Evolutionary conservation across 2,888 invertebrate species (phyloP).

Genomic region (Osmoderma eremita): DNA sequence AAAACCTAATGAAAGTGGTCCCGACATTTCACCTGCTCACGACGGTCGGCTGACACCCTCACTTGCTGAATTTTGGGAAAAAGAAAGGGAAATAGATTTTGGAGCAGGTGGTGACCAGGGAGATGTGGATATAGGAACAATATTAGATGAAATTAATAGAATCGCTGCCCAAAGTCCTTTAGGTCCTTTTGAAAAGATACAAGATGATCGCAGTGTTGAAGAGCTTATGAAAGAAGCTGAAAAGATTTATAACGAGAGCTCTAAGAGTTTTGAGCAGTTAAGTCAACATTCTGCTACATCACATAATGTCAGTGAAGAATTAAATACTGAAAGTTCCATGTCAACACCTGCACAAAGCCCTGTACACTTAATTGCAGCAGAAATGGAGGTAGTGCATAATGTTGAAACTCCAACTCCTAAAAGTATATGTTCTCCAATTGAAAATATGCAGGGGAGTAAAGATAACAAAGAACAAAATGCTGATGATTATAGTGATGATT

Average conservation of each 20-base stretch:
- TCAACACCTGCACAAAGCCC: slow-evolving; percentile 62
- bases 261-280: slow-evolving; percentile 63
- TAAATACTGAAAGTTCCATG: slow-evolving; percentile 52
- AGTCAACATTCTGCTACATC: slow-evolving; percentile 62
- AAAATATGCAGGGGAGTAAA: slow-evolving; percentile 44
- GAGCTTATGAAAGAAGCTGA: slow-evolving; percentile 71
- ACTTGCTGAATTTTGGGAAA: slow-evolving; percentile 59
- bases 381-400: slow-evolving; percentile 39
- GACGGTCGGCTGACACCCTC: slow-evolving; percentile 56
- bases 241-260: slow-evolving; percentile 64
- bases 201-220: slow-evolving; percentile 67
- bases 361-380: slow-evolving; percentile 54
- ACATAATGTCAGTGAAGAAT: slow-evolving; percentile 58
- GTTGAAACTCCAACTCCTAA: slow-evolving; percentile 30
- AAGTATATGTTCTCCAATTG: slow-evolving; percentile 38
- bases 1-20: slow-evolving; percentile 42
- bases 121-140: slow-evolving; percentile 73
- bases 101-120: slow-evolving; percentile 54
- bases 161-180: slow-evolving; percentile 62
- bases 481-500: slow-evolving; percentile 59
- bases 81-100: slow-evolving; percentile 55
- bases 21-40: slow-evolving; percentile 38
- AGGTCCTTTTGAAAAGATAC: slow-evolving; percentile 61
- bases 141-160: slow-evolving; percentile 76
- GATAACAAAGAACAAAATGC: slow-evolving; percentile 45